These are phyloP conservation scores for Smutsia gigantea DNA, from an alignment of 2,797 vertebrate genomes.

Conservation along the genomic window DNA sequence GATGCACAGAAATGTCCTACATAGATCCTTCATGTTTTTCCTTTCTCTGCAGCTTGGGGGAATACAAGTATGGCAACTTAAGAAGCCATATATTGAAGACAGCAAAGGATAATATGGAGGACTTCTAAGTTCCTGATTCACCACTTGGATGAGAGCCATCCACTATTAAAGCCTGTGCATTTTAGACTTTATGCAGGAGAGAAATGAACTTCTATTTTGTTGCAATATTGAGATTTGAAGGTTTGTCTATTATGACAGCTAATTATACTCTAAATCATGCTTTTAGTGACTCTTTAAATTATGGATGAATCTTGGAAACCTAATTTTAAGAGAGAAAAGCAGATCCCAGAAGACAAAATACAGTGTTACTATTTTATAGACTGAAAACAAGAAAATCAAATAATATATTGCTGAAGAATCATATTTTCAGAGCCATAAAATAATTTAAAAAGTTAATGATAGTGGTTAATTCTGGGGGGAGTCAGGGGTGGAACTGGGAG, in stretches of 20 bases:
- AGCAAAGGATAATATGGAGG: background rate
- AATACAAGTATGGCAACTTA: background rate
- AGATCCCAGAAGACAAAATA: constrained; percentile 56
- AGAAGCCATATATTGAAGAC: background rate
- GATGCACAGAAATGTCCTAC: background rate
- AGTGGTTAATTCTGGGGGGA: constrained; percentile 42
- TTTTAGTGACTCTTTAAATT: constrained; percentile 62
- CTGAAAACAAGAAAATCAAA: constrained; percentile 62
- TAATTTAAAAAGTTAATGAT: constrained; percentile 46
- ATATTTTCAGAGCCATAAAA: constrained; percentile 46
- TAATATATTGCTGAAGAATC: constrained; percentile 43
- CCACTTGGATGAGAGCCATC: background rate
- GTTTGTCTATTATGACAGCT: constrained; percentile 58
- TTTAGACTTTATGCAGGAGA: constrained; percentile 13
- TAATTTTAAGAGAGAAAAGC: constrained; percentile 47
- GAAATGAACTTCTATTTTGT: constrained; percentile 51
- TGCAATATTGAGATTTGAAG: constrained; percentile 44
- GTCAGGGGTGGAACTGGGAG: background rate
- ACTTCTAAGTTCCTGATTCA: constrained; percentile 47
- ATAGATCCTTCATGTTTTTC: background rate
- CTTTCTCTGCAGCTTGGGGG: background rate
- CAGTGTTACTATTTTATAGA: constrained; percentile 44
- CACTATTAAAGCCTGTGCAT: background rate
- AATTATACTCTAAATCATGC: constrained; percentile 60
- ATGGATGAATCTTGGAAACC: constrained; percentile 56